These are phyloP conservation scores for Dipodomys spectabilis DNA, from an alignment of 2,113 vertebrate species.

Conservation along the genomic window DNA sequence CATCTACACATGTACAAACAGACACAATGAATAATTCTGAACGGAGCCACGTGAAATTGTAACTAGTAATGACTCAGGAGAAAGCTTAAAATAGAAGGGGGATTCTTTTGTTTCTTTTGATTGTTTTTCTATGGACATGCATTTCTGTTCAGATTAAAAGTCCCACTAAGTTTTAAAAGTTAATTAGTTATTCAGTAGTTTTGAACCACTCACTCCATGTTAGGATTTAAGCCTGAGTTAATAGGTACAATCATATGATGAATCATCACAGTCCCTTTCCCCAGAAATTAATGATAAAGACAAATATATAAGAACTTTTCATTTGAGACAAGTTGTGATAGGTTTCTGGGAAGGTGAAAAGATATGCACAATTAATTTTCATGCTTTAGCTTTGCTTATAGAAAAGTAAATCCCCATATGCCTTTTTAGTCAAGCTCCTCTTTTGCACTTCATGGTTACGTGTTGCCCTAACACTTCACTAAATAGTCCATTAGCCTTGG, in stretches of 20 bases:
- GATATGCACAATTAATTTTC: neutral
- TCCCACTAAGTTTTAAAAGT: neutral
- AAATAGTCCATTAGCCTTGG: neutral
- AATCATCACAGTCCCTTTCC: neutral
- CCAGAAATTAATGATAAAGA: neutral
- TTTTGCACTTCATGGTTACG: neutral
- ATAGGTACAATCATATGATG: neutral
- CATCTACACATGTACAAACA: neutral
- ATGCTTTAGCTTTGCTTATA: neutral
- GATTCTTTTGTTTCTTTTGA: neutral
- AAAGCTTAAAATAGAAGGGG: neutral
- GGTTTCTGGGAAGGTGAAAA: neutral
- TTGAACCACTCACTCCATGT: neutral
- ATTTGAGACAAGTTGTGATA: neutral
- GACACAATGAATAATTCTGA: neutral
- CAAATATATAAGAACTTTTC: neutral
- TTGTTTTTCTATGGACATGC: neutral
- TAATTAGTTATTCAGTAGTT: neutral
- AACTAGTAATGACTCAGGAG: neutral
- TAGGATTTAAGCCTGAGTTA: neutral
- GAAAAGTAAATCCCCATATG: neutral
- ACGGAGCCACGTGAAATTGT: neutral
- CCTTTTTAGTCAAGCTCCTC: neutral
- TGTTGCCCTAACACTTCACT: neutral
- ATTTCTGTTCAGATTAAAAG: constrained; percentile 4